Base-by-base conservation (phyloP, 2,113 vertebrate species). In the Bos javanicus region DNA sequence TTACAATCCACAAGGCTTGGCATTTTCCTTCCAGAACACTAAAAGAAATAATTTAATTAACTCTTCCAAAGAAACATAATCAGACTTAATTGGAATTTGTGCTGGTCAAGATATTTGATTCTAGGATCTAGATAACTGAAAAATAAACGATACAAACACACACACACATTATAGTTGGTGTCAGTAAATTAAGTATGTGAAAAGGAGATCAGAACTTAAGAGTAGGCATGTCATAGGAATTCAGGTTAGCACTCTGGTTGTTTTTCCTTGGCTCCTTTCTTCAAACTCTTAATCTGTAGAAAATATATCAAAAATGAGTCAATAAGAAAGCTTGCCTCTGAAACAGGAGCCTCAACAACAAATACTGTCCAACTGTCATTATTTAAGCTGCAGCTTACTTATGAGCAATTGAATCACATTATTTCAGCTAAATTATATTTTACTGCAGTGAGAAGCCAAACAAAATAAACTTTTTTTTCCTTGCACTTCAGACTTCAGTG, bases 351-450 rank as follows among this genome's bases (percentile, higher is more conserved):
- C 57, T 96, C 90, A 96, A 91, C 95, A 98, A 94, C 62, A 98
- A 98, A 98, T 94, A 97, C 64, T 92, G 80, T 46, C 93, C 80
- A 94, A 93, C 84, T 97, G 94, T 94, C 97, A 98, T 98, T 98
- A 95, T 98, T 99, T 98, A 98, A 99, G 93, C 71, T 98, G 36
- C 16, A 94, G 94, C 98, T 99, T 99, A 98, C 95, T 98, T 98
- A 98, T 95, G 97, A 98, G 92, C 98, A 99, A 98, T 98, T 98
- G 97, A 67, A 97, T 98, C 94, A 98, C 98, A 98, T 97, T 98
- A 98, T 98, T 99, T 99, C 98, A 98, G 97, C 96, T 96, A 98
- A 99, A 98, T 98, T 98, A 87, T 97, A 71, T 97, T 98, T 98
- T 96, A 98, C 64, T 95, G 86, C 26, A 28, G 84, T 33, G 0